Evolutionary conservation across 2,113 vertebrate species (phyloP).

Genomic region (Isichthys henryi): DNA sequence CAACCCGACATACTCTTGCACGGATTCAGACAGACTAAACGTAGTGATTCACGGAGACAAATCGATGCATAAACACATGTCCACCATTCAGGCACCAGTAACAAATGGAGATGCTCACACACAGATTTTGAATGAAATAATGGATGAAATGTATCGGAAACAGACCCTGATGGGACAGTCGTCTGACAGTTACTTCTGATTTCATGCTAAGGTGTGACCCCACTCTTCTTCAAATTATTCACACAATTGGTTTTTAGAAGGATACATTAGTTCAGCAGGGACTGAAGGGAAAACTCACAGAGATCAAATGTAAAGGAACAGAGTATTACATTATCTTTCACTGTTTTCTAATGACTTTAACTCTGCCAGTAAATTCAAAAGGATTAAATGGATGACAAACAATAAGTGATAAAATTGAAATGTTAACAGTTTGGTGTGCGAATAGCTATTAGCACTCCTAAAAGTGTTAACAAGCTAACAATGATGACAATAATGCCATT

Average conservation of each 20-base stretch:
- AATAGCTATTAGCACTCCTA: not conserved
- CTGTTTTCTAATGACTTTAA: not conserved
- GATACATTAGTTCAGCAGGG: too few relatives aligned
- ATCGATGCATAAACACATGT: not conserved
- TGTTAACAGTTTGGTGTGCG: not conserved
- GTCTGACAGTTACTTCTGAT: not conserved
- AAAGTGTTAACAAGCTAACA: not conserved
- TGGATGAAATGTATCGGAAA: conserved; percentile 53
- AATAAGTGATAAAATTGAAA: not conserved
- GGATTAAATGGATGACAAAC: not conserved
- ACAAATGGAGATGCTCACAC: not conserved
- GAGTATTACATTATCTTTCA: not conserved
- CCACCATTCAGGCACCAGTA: not conserved
- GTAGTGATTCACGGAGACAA: not conserved
- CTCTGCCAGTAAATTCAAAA: not conserved
- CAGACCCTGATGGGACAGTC: conserved; percentile 54
- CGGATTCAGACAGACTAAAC: not conserved
- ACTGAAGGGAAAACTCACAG: not conserved
- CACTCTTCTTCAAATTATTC: not conserved
- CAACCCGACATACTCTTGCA: not conserved
- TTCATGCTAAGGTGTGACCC: not conserved
- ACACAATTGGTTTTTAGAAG: not conserved
- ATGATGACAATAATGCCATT: not conserved
- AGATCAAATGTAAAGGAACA: not conserved
- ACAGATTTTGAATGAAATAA: conserved; percentile 23